These are phyloP conservation scores for Bothrops alternatus DNA, from an alignment of 2,797 vertebrate genomes.

Conservation along the genomic window DNA sequence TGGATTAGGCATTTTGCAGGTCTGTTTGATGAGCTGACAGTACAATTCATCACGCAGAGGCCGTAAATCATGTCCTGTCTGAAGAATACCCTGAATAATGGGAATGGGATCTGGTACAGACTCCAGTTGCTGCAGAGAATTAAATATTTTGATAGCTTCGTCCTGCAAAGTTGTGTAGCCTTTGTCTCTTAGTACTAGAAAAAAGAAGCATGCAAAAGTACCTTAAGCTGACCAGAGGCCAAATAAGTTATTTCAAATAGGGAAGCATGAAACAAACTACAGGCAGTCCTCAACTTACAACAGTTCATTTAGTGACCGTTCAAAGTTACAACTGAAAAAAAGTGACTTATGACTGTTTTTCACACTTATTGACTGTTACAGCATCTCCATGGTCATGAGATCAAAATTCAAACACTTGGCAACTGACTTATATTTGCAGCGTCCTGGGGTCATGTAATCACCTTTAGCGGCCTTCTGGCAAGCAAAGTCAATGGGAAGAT, in stretches of 20 bases:
- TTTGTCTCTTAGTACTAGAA: conserved; percentile 80
- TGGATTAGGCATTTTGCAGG: conserved; percentile 81
- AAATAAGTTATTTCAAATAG: neutral
- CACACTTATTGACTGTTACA: neutral
- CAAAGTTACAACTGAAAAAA: neutral
- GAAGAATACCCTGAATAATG: conserved; percentile 89
- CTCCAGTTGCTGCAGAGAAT: conserved; percentile 91
- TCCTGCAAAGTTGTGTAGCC: conserved; percentile 90
- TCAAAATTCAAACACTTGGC: neutral
- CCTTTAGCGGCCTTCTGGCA: neutral
- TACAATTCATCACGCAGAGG: conserved; percentile 91
- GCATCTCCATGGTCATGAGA: neutral
- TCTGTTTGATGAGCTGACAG: conserved; percentile 97
- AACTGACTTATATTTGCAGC: neutral
- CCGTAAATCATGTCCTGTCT: conserved; percentile 88
- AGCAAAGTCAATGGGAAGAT: neutral
- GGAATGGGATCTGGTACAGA: conserved; percentile 83
- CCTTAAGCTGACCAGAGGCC: neutral
- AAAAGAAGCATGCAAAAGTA: conserved; percentile 8
- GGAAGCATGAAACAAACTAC: neutral
- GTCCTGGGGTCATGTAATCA: neutral
- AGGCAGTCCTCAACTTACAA: neutral
- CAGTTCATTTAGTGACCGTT: neutral
- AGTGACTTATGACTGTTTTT: neutral
- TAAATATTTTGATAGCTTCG: conserved; percentile 92